phyloP scores from a whole-genome alignment of 2,888 invertebrate genomes.

The Drosophila stalkeri region DNA sequence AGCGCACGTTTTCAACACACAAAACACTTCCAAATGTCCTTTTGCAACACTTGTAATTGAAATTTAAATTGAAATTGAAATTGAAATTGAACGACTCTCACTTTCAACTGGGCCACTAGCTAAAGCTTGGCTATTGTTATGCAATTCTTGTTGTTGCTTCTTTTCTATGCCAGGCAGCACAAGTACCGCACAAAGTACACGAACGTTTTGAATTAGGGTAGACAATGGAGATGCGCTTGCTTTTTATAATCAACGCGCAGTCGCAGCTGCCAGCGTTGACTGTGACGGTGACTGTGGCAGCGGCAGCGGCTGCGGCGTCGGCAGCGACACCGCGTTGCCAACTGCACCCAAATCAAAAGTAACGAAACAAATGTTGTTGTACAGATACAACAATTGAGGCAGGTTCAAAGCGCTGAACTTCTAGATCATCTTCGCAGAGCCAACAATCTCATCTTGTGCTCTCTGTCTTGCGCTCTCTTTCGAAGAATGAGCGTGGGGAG shows the following conservation, averaged over 20 bases:
- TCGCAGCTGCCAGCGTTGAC: constrained; percentile 41
- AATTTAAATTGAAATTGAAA: constrained; percentile 21
- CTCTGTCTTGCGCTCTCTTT: constrained; percentile 17
- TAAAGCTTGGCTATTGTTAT: constrained; percentile 26
- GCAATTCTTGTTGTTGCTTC: constrained; percentile 26
- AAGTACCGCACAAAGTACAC: constrained; percentile 80
- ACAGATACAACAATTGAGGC: constrained; percentile 66
- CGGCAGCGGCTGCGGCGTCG: constrained; percentile 11
- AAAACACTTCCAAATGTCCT: constrained; percentile 38
- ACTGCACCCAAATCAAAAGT: constrained; percentile 67
- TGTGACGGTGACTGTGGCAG: constrained; percentile 23
- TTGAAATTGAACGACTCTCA: constrained; percentile 39
- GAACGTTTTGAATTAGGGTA: constrained; percentile 82
- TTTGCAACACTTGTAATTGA: constrained; percentile 30
- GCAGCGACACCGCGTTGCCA: constrained; percentile 57
- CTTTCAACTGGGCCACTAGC: constrained; percentile 43
- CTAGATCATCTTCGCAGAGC: constrained; percentile 75
- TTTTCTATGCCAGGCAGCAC: constrained; percentile 47
- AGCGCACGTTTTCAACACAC: constrained; percentile 21
- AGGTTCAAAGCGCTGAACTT: constrained; percentile 72
- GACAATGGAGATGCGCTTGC: constrained; percentile 78
- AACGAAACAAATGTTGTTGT: constrained; percentile 45
- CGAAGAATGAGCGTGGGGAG: constrained; percentile 45
- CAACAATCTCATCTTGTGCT: constrained; percentile 32
- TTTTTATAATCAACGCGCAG: constrained; percentile 79